Conservation (phyloP, 1,140 invertebrate species). For the Drusus annulatus region DNA sequence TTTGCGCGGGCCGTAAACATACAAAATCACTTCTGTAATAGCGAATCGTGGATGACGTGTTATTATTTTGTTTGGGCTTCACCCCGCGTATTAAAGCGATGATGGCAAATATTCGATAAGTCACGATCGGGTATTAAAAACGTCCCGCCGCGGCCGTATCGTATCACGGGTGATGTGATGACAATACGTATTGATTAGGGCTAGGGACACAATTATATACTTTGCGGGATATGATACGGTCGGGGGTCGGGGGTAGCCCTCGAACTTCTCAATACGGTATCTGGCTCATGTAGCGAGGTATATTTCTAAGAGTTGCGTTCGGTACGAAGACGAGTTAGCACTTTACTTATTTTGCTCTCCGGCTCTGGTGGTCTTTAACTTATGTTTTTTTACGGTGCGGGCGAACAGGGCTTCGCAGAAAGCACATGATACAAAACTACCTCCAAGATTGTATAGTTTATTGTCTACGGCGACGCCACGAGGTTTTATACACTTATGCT, state of each 20-base stretch:
- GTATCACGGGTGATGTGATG: background rate
- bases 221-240: too few relatives aligned
- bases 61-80: too few relatives aligned
- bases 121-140: slow-evolving; percentile 5
- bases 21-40: slow-evolving; percentile 1
- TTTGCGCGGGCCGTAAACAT: slow-evolving; percentile 1
- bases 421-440: slow-evolving; percentile 8
- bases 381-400: too few relatives aligned
- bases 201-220: background rate
- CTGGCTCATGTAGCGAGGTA: too few relatives aligned
- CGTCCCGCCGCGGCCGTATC: background rate
- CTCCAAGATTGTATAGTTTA: slow-evolving; percentile 15
- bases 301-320: too few relatives aligned
- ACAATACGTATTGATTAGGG: slow-evolving; percentile 6
- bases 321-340: too few relatives aligned
- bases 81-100: background rate
- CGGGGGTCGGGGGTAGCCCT: too few relatives aligned
- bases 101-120: background rate
- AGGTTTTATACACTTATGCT: slow-evolving; percentile 10
- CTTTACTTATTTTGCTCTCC: too few relatives aligned
- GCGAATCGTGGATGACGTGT: too few relatives aligned
- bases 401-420: background rate
- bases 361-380: too few relatives aligned
- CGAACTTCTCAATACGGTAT: too few relatives aligned
- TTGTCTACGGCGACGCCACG: slow-evolving; percentile 20